Percentiles rank a stretch among this genome's conserved stretches.
Conservation (phyloP, 1,140 invertebrate species). For the Drosophila cardini region DNA sequence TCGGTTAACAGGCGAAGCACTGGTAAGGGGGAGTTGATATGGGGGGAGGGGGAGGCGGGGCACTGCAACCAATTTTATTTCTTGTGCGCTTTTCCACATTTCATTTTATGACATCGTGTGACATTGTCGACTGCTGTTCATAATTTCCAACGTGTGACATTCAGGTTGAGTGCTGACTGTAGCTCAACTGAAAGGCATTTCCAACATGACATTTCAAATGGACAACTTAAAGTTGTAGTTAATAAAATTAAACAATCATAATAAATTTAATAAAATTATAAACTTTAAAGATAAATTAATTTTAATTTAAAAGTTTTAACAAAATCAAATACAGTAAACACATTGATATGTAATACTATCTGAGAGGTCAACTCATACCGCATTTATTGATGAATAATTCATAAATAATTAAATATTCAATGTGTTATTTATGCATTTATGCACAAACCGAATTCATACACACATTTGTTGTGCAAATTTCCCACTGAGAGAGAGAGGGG, state of each 20-base stretch:
- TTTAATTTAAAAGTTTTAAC: slow-evolving; percentile 1
- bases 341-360: not conserved
- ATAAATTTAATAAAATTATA: not conserved
- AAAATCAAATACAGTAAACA: slow-evolving; percentile 5
- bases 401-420: slow-evolving; percentile 63
- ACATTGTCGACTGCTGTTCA: slow-evolving; percentile 56
- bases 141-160: slow-evolving; percentile 54
- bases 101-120: slow-evolving; percentile 72
- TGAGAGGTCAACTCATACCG: slow-evolving; percentile 12
- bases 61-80: slow-evolving; percentile 55
- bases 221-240: not conserved
- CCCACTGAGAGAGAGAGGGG: not conserved
- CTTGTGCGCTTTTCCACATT: slow-evolving; percentile 57
- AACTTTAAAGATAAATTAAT: not conserved
- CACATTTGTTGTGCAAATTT: slow-evolving; percentile 83
- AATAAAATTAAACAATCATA: too few relatives aligned
- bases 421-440: slow-evolving; percentile 77
- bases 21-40: not conserved
- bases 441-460: slow-evolving; percentile 68
- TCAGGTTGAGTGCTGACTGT: slow-evolving; percentile 12
- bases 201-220: not conserved
- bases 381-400: slow-evolving; percentile 69
- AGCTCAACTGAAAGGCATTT: slow-evolving; percentile 4
- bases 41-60: not conserved
- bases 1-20: not conserved